Conservation (phyloP, 2,888 invertebrate species). For the Odontomyia ornata region DNA sequence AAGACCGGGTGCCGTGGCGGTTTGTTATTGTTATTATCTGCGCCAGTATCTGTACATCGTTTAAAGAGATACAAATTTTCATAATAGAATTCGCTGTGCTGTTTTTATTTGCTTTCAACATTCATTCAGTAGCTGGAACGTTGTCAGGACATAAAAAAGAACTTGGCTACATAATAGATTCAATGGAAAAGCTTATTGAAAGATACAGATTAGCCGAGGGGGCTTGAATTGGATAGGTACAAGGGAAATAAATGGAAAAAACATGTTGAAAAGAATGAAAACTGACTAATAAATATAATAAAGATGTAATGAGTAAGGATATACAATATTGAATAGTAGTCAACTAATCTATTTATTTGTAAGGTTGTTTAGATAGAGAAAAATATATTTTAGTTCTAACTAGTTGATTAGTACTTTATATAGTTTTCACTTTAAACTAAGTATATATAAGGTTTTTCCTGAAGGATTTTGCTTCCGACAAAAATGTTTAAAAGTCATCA, state of each 20-base stretch:
- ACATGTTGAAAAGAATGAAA: not conserved
- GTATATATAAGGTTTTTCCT: no score
- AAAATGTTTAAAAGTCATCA: no score
- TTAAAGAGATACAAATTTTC: conserved; percentile 39
- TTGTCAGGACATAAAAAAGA: not conserved
- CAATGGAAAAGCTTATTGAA: not conserved
- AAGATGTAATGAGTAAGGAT: no score
- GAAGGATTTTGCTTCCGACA: no score
- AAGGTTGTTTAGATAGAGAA: no score
- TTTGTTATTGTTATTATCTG: conserved; percentile 41
- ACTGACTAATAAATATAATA: not conserved
- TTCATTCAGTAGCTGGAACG: no score
- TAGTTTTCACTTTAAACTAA: no score
- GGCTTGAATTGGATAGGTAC: not conserved
- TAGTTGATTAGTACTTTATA: no score
- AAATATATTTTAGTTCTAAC: no score
- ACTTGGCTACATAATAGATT: not conserved
- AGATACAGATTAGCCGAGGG: not conserved
- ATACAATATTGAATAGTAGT: no score
- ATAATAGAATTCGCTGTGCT: conserved; percentile 25
- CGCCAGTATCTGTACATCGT: conserved; percentile 31
- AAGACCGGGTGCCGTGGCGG: not conserved
- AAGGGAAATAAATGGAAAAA: not conserved
- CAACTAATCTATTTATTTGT: no score
- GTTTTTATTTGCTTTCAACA: not conserved